Conservation (phyloP, 2,797 vertebrate species). For the Enteromius thamalakanensis region DNA sequence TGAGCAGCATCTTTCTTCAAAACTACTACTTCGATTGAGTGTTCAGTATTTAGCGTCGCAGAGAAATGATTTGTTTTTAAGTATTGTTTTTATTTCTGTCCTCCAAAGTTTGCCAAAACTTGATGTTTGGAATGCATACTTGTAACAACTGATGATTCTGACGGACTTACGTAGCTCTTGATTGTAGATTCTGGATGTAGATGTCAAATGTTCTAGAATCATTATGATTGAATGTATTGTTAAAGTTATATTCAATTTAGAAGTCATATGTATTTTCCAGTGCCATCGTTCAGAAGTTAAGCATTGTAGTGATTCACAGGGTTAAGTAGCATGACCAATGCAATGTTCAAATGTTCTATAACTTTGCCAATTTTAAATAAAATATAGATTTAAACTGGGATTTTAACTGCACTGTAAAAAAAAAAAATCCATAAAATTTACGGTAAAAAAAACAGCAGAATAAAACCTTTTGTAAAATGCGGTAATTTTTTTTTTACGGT, state of each 20-base stretch:
- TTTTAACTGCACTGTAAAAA: background rate
- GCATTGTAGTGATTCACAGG: background rate
- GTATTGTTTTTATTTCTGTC: background rate
- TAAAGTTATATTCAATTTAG: background rate
- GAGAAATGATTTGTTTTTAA: background rate
- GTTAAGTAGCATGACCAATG: constrained; percentile 24
- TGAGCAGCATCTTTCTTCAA: constrained; percentile 63
- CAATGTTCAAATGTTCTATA: background rate
- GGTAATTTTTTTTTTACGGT: too few species aligned
- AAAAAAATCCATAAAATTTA: too few species aligned
- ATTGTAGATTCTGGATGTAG: constrained; percentile 27
- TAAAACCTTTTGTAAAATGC: too few species aligned
- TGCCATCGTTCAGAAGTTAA: constrained; percentile 3
- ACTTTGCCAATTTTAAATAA: background rate
- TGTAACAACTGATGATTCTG: background rate
- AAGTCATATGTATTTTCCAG: background rate
- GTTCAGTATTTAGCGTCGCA: background rate
- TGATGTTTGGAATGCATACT: background rate
- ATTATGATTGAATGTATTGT: background rate
- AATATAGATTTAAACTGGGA: background rate
- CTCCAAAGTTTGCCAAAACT: background rate
- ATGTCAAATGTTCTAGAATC: background rate
- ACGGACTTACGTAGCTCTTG: background rate
- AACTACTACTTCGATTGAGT: constrained; percentile 67
- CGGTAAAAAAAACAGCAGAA: too few species aligned